A percentile compares a stretch with the other conserved stretches of the same genome.
Evolutionary conservation across 1,140 invertebrate species (phyloP).

Genomic region (Lutraria rhynchaena): DNA sequence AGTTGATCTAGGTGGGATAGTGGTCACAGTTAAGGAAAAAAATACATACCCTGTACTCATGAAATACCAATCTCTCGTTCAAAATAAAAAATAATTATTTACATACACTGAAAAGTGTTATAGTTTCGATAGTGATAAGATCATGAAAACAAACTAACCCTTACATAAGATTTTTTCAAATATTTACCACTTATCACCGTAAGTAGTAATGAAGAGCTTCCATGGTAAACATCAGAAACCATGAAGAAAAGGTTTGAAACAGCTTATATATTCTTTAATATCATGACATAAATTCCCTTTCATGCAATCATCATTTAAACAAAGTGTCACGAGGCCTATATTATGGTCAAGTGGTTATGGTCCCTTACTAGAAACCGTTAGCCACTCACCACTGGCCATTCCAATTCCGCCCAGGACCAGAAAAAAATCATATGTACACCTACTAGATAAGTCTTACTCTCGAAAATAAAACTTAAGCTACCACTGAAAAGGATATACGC

Average conservation of each 20-base stretch:
- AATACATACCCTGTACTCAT: neutral
- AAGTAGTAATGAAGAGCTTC: no score
- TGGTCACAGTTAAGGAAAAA: constrained; percentile 34
- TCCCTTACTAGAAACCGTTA: neutral
- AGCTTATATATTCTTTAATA: no score
- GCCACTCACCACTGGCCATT: neutral
- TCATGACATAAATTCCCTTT: no score
- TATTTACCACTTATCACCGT: no score
- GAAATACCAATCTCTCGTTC: neutral
- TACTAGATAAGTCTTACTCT: neutral
- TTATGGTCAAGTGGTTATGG: neutral
- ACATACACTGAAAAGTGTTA: neutral
- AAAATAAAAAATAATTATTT: neutral
- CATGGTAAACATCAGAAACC: no score
- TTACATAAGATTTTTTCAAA: neutral
- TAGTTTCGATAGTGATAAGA: neutral
- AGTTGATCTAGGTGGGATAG: constrained; percentile 51
- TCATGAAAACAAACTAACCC: neutral
- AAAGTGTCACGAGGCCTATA: no score
- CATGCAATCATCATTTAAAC: no score
- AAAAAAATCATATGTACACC: neutral
- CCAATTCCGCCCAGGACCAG: neutral
- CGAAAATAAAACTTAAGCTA: neutral
- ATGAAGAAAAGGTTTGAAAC: no score
- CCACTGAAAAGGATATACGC: constrained; percentile 85